Conservation (phyloP, 92 coral and sea anemone genomes). For the Zoanthus sansibaricus region DNA sequence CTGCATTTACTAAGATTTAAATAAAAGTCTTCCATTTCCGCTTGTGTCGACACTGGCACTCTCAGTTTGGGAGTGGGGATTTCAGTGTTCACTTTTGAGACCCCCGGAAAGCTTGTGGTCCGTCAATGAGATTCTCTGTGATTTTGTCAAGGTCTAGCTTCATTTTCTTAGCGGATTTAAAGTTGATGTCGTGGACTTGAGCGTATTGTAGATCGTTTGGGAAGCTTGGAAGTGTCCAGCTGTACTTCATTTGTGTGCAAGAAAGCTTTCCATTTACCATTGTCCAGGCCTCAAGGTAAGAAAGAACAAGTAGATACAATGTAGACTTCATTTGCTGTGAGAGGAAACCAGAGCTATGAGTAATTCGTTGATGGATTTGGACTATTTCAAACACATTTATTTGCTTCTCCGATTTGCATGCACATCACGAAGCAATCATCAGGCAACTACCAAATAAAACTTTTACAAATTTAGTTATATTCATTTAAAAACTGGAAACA, state of each 20-base stretch:
- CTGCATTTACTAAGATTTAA: constrained; percentile 57
- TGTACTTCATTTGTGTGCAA: constrained; percentile 40
- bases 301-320: too few relatives aligned
- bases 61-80: constrained; percentile 19
- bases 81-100: background rate
- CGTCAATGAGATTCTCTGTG: constrained; percentile 42
- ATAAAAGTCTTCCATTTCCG: constrained; percentile 60
- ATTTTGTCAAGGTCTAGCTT: constrained; percentile 52
- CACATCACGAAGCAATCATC: too few relatives aligned
- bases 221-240: constrained; percentile 29
- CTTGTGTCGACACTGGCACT: constrained; percentile 42
- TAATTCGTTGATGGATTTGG: too few relatives aligned
- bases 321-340: too few relatives aligned
- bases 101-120: constrained; percentile 12
- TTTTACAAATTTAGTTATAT: too few relatives aligned
- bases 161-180: constrained; percentile 53
- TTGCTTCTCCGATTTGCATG: too few relatives aligned
- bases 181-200: constrained; percentile 51
- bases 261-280: constrained; percentile 26
- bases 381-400: too few relatives aligned
- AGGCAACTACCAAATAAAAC: too few relatives aligned
- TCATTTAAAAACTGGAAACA: too few relatives aligned
- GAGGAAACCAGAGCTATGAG: too few relatives aligned
- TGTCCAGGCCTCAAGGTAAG: constrained; percentile 33
- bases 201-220: constrained; percentile 52